Evolutionary conservation across 2,113 vertebrate genomes (phyloP), one percentile per base, ranked within the genome.

Genomic region (Esox niger): DNA sequence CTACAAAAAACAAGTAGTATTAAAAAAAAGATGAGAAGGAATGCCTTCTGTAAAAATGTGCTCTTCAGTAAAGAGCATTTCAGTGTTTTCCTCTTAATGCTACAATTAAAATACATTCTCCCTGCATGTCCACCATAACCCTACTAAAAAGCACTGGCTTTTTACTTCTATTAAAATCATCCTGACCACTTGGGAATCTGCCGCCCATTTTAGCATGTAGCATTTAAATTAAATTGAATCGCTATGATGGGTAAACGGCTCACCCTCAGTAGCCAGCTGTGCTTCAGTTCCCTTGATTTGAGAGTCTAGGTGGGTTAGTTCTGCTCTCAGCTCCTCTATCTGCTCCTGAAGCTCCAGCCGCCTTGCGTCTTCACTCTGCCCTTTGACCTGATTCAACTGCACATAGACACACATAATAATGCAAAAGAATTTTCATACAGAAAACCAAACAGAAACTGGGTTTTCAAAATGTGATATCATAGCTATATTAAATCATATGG

Each of bases 291-390:
- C 85, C 58, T 87, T 86, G 54, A 93, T 90, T 73, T 88, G 92
- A 75, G 88, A 87, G 75, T 95, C 92, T 70, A 96, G 76, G 38
- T 94, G 88, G 64, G 78, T 71, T 49, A 94, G 88, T 68, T 96
- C 94, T 10, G 79, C 78, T 67, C 62, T 88, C 23, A 95, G 82
- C 64, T 87, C 89, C 56, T 87, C 73, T 0, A 93, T 86, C 62
- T 91, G 76, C 20, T 66, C 84, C 73, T 90, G 88, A 60, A 95
- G 83, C 64, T 92, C 86, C 79, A 74, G 77, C 66, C 87, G 84
- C 74, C 75, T 88, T 3, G 76, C 77, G 57, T 87, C 81, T 52
- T 88, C 82, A 31, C 86, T 90, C 70, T 89, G 87, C 4, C 76
- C 82, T 46, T 82, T 69, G 2, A 68, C 38, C 56, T 81, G 80